Conservation (phyloP, 37 sponge, comb jelly and placozoan species). For the Mnemiopsis leidyi region DNA sequence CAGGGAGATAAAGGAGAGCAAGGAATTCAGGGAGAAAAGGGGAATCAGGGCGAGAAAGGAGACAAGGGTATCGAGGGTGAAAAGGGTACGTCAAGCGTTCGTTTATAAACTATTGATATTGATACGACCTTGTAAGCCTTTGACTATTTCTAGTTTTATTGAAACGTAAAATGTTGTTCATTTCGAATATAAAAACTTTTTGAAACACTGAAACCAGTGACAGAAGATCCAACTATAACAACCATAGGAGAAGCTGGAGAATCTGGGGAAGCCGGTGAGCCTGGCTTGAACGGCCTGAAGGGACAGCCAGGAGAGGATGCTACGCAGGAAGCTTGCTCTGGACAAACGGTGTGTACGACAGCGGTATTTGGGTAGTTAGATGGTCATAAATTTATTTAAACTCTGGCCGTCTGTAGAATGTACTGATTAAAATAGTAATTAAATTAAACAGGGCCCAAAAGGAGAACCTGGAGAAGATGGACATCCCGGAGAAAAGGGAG, state of each 20-base stretch:
- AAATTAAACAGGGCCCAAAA: too few species aligned
- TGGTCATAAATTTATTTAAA: too few species aligned
- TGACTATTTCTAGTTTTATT: too few species aligned
- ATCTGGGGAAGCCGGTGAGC: not conserved
- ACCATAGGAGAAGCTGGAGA: constrained; percentile 1
- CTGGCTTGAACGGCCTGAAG: constrained; percentile 55
- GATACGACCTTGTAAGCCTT: too few species aligned
- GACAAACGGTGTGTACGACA: not conserved
- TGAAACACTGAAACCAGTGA: not conserved
- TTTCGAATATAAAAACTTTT: too few species aligned
- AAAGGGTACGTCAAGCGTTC: constrained; percentile 3
- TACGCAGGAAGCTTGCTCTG: not conserved
- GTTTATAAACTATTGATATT: too few species aligned
- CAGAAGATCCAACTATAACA: not conserved
- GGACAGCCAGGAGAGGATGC: not conserved
- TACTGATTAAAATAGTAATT: too few species aligned
- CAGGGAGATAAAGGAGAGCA: not conserved
- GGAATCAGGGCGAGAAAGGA: not conserved
- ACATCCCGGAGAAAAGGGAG: not conserved
- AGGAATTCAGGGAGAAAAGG: not conserved
- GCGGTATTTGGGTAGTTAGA: too few species aligned
- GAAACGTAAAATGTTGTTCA: too few species aligned
- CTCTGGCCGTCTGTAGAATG: too few species aligned
- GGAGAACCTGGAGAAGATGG: not conserved
- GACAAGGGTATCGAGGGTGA: not conserved